Evolutionary conservation across 2,113 vertebrate species (phyloP), one percentile per base, ranked within the genome.

Genomic region (Oceanodroma tethys): DNA sequence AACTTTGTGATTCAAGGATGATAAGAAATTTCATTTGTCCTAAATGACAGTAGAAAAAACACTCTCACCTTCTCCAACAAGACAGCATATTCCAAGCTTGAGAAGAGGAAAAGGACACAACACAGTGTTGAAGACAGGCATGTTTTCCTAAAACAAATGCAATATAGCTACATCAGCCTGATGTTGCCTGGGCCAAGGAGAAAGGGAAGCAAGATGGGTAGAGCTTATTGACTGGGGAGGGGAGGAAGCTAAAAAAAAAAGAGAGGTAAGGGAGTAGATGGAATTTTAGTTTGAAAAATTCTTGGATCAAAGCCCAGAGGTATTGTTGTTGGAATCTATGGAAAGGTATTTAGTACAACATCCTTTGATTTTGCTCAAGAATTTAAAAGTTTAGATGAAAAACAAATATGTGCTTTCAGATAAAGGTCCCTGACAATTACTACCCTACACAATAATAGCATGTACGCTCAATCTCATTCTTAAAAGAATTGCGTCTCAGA

Each of bases 141-240:
- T 42, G 87, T 53, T 84, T 96, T 84, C 94, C 87, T 91, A 79
- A 90, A 95, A 67, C 42, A 85, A 93, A 95, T 52, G 65, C 34
- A 91, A 79, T 81, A 74, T 67, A 87, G 65, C 84, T 93, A 59
- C 68, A 85, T 55, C 78, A 94, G 78, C 90, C 81, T 75, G 29
- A 74, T 36, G 68, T 6, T 68, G 56, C 42, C 65, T 63, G 34
- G 45, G 38, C 63, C 56, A 71, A 81, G 47, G 20, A 87, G 23
- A 76, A 84, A 45, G 36, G 45, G 67, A 68, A 86, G 34, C n/a
- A 86, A 82, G 43, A 92, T 7, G 74, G 14, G n/a, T 21, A 94
- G 32, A 82, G 11, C 20, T 78, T 81, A 70, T 17, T 84, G 42
- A 70, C 40, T 50, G 32, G 19, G 45, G 30, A 85, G 20, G 15